Evolutionary conservation across 2,888 invertebrate species (phyloP), one percentile per base, ranked within the genome.

Genomic region (Phalera bucephala): DNA sequence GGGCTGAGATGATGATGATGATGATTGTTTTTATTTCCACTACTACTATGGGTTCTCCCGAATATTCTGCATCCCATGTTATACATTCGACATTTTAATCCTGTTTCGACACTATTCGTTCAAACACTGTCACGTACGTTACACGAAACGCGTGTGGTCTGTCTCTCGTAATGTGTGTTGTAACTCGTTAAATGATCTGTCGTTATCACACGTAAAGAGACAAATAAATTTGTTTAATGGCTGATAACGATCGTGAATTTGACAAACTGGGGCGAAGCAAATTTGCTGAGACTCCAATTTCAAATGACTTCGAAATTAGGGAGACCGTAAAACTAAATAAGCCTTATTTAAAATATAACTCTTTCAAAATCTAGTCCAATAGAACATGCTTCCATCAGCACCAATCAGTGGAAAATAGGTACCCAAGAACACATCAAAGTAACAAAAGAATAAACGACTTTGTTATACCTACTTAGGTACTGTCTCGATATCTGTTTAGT

Each of bases 11-110:
- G 66, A 76, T 78, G 72, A 80, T 75, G 72, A 69, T 50, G 41
- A 60, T 71, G 61, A 76, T 74, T 81, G 79, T 83, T 80, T 81
- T 83, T 78, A 76, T 74, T 67, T 66, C 47, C 56, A 56, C 56
- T 68, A 64, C 54, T 53, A 64, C 55, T 56, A 45, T 49, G 63
- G 67, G n/a, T 64, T 66, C 69, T 67, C 65, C 69, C 63, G 61
- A 74, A 74, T 4, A 14, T 9, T 27, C 14, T 27, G 27, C 27
- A 14, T 9, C 14, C 27, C 25, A 12, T 25, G 27, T 27, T 27
- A 13, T n/a, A 2, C 27, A 27, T 27, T 9, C 14, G 9, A 27
- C 12, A 8, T 13, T 27, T 27, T 14, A 25, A 25, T 25, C n/a
- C n/a, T n/a, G n/a, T 25, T 12, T 12, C 1, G 11, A 23, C 23